phyloP scores from a whole-genome alignment of 2,113 vertebrate genomes.

The Pimephales promelas region DNA sequence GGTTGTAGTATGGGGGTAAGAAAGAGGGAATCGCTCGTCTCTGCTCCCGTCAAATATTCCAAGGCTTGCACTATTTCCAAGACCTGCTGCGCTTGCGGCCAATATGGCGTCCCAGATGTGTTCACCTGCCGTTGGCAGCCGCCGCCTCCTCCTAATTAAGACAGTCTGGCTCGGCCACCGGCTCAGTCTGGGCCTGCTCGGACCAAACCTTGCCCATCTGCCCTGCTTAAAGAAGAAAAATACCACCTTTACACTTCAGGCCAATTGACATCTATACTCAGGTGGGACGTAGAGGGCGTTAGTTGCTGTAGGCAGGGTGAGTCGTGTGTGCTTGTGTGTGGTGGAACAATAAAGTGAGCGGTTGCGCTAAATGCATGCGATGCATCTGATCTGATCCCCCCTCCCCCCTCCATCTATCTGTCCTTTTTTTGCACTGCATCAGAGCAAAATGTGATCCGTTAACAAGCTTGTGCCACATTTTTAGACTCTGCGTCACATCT shows the following conservation, averaged over 20 bases:
- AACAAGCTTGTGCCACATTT: conserved; percentile 35
- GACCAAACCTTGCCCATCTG: conserved; percentile 58
- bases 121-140: conserved; percentile 56
- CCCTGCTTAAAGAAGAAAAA: conserved; percentile 60
- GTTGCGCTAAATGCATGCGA: neutral
- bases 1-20: conserved; percentile 20
- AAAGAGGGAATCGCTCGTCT: conserved; percentile 15
- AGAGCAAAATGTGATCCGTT: neutral
- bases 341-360: neutral
- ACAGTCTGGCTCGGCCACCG: conserved; percentile 52
- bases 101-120: conserved; percentile 63
- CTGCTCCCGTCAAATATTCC: conserved; percentile 48
- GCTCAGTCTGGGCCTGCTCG: conserved; percentile 41
- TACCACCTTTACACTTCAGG: conserved; percentile 42
- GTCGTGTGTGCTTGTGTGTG: neutral
- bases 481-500: conserved; percentile 10
- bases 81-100: conserved; percentile 54
- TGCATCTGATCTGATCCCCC: neutral
- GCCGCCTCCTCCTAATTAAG: conserved; percentile 64
- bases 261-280: conserved; percentile 43
- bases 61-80: conserved; percentile 56
- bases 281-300: conserved; percentile 52
- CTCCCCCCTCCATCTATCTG: neutral
- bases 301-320: conserved; percentile 29
- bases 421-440: neutral